phyloP scores from a whole-genome alignment of 2,113 vertebrate genomes.

The Lepisosteus osseus region DNA sequence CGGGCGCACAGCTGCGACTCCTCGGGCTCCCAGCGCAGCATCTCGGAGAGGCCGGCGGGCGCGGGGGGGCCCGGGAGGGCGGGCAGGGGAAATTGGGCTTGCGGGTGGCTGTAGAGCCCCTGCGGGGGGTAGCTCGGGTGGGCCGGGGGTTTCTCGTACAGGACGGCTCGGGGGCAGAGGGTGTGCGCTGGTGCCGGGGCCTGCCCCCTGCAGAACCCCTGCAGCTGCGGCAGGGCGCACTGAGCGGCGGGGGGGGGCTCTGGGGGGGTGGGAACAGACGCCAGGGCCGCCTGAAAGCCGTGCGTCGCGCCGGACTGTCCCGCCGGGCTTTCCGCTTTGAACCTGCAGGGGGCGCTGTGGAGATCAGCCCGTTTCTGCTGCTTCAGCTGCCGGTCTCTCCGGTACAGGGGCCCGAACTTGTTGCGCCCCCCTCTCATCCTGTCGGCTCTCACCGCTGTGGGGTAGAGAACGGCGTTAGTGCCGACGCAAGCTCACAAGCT shows the following conservation, averaged over 20 bases:
- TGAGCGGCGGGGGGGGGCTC: constrained; percentile 35
- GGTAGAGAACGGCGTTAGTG: not conserved
- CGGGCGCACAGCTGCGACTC: constrained; percentile 63
- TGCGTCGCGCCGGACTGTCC: not conserved
- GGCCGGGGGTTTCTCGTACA: constrained; percentile 13
- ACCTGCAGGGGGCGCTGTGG: constrained; percentile 46
- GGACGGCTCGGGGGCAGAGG: constrained; percentile 24
- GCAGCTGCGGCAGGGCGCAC: constrained; percentile 38
- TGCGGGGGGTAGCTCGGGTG: constrained; percentile 30
- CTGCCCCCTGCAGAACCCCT: constrained; percentile 44
- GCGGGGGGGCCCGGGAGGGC: not conserved
- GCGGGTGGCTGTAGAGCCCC: not conserved
- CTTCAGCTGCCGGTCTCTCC: constrained; percentile 66
- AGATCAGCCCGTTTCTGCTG: constrained; percentile 46
- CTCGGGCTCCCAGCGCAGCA: constrained; percentile 65
- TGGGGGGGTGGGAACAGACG: constrained; percentile 28
- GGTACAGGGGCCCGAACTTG: constrained; percentile 72
- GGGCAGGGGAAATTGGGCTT: constrained; percentile 2
- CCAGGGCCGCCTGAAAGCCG: constrained; percentile 3
- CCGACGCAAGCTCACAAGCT: no score
- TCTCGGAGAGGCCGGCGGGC: constrained; percentile 45
- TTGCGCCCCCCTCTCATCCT: constrained; percentile 74
- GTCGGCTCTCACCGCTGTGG: constrained; percentile 68
- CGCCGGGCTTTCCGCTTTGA: constrained; percentile 56
- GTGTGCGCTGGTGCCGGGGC: constrained; percentile 36